Base-by-base conservation (phyloP, 2,888 invertebrate genomes). In the Athrips mouffetella region DNA sequence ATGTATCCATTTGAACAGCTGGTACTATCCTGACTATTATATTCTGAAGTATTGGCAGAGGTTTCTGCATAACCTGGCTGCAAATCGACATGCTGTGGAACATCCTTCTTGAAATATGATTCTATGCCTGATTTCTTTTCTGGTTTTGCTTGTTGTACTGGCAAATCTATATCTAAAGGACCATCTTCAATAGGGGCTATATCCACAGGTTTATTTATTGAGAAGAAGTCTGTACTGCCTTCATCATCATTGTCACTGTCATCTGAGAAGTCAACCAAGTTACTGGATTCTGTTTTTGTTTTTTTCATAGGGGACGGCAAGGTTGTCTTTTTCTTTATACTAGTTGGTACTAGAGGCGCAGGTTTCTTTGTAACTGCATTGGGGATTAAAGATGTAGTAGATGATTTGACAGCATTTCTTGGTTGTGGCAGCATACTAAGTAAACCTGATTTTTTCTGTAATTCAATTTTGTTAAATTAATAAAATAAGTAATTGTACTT, bases 381-480 rank as follows among this genome's bases (percentile, higher is more conserved):
- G 42, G 90, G 90, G 53, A 90, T 76, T 53, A 86, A 70, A 30
- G 81, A 79, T 55, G 77, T 83, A 39, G 75, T 76, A 47, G 79
- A 56, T 27, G 58, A 70, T 3, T 74, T 25, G 1, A 21, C 65
- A 37, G 70, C 75, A 63, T 86, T 83, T 76, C 89, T 92, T 10
- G 95, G 94, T 58, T 91, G 90, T 6, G 94, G 95, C 33, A 95
- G 73, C 35, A 94, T 79, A 49, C 91, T 90, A 39, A 95, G 89
- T 7, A 95, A 76, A 6, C 93, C 91, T 11, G 91, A 91, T 54
- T 90, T 91, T 82, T 90, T 91, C 92, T 92, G 70, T 52, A 73
- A 75, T 35, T 48, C 55, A 18, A 41, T 29, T 40, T 11, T 23
- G 11, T 11, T 11, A 50, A 39, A 33, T 37, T 33, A 33, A n/a